These are phyloP conservation scores for Cyrtodaria siliqua DNA, from an alignment of 2,888 invertebrate species.

Conservation along the genomic window DNA sequence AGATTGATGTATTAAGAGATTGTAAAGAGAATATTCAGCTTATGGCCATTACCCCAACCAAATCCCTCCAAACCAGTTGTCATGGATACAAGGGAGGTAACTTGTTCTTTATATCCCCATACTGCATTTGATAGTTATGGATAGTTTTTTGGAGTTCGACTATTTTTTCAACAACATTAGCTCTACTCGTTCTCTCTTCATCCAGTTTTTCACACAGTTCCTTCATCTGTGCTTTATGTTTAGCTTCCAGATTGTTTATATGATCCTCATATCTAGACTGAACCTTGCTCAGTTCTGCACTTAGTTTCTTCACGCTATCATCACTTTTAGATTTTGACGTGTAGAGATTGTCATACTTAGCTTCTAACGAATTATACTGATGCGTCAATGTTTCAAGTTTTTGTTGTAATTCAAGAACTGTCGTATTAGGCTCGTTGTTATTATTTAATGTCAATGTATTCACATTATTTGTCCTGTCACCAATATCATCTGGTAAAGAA, in stretches of 20 bases:
- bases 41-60: too few species aligned
- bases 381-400: slow-evolving; percentile 61
- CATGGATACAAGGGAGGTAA: slow-evolving; percentile 51
- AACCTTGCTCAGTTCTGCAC: slow-evolving; percentile 65
- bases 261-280: slow-evolving; percentile 72
- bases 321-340: slow-evolving; percentile 55
- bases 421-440: slow-evolving; percentile 33
- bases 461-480: neutral
- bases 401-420: slow-evolving; percentile 54
- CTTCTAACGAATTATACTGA: slow-evolving; percentile 35
- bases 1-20: too few species aligned
- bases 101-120: slow-evolving; percentile 64
- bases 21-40: too few species aligned
- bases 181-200: slow-evolving; percentile 72
- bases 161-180: slow-evolving; percentile 76
- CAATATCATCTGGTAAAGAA: slow-evolving; percentile 11
- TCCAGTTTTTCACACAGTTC: slow-evolving; percentile 72
- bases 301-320: slow-evolving; percentile 63
- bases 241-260: slow-evolving; percentile 70
- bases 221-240: slow-evolving; percentile 62
- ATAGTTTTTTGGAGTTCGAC: slow-evolving; percentile 76
- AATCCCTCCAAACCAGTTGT: too few species aligned
- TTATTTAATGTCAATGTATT: slow-evolving; percentile 3
- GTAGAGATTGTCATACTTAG: slow-evolving; percentile 43
- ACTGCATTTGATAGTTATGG: slow-evolving; percentile 75